Conservation (phyloP, 1,140 invertebrate genomes). For the Limonius californicus region DNA sequence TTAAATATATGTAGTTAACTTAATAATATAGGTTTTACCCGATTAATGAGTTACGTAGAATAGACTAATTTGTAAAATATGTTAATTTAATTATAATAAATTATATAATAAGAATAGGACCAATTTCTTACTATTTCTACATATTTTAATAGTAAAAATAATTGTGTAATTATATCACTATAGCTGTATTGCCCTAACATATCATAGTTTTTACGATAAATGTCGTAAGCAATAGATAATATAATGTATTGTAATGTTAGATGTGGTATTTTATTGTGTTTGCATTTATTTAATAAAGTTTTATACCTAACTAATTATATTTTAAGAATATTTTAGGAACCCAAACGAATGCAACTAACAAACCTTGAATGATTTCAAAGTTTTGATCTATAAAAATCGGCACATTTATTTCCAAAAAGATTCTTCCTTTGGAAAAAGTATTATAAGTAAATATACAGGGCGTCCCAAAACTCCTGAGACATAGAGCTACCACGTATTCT, state of each 20-base stretch:
- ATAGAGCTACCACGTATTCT: too few species aligned
- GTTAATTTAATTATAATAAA: slow-evolving; percentile 14
- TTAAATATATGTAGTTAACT: too few species aligned
- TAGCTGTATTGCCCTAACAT: slow-evolving; percentile 13
- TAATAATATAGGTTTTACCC: too few species aligned
- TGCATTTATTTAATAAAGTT: neutral
- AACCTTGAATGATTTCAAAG: too few species aligned
- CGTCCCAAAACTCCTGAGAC: too few species aligned
- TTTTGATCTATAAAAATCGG: too few species aligned
- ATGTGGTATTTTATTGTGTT: neutral
- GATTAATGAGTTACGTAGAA: neutral
- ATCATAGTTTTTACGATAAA: slow-evolving; percentile 18
- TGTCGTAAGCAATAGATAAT: slow-evolving; percentile 1
- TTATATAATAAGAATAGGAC: slow-evolving; percentile 31
- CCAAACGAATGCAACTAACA: too few species aligned
- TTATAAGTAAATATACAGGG: too few species aligned
- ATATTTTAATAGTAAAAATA: slow-evolving; percentile 16
- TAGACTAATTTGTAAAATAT: too few species aligned
- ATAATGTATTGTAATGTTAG: neutral
- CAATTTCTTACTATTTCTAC: slow-evolving; percentile 41
- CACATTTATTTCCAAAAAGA: too few species aligned
- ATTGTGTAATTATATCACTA: neutral
- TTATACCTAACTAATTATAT: neutral
- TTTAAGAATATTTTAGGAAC: too few species aligned
- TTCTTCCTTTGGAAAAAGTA: too few species aligned